Base-by-base conservation (phyloP, 1,140 invertebrate genomes). In the Ganaspis sp. region DNA sequence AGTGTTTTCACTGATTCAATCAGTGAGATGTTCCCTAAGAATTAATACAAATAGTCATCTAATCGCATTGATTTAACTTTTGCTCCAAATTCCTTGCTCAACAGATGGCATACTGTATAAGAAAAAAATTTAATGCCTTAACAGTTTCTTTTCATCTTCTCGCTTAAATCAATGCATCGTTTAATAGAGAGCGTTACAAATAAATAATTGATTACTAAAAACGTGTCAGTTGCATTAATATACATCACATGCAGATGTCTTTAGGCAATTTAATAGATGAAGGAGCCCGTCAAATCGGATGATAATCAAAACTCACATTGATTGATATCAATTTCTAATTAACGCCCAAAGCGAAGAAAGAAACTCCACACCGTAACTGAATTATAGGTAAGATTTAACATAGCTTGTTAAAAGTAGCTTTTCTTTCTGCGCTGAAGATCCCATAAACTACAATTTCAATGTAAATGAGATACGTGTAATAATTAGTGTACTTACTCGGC, bases 271-370 rank as follows among this genome's bases (percentile, higher is more conserved):
- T 64, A 26, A 29, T 64, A n/a, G 58, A 29, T 29, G 15, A 64
- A 29, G 58, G 29, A n/a, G 23, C 1, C 11, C 4, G 58, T 64
- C 26, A n/a, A 64, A 26, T 26, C 15, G 11, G 29, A 64, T 64
- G 58, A 64, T 64, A 64, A 64, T 64, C 26, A 64, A 64, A 64
- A n/a, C 11, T 29, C 58, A 29, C 23, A n/a, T 29, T 64, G 58
- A 64, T 64, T 64, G 23, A 64, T 64, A 64, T 64, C 21, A 34
- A 64, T 64, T 64, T 64, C 26, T 64, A 64, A 64, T 64, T 64
- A 34, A 34, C 58, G 58, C 58, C 26, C 15, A 64, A n/a, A 29
- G 58, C 58, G 4, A 64, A 64, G 15, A 64, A 29, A 64, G 12
- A 64, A 64, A 4, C 58, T 64, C 23, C 26, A n/a, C 15, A 64